phyloP scores from a whole-genome alignment of 2,888 invertebrate species.

The Synergus japonicus region DNA sequence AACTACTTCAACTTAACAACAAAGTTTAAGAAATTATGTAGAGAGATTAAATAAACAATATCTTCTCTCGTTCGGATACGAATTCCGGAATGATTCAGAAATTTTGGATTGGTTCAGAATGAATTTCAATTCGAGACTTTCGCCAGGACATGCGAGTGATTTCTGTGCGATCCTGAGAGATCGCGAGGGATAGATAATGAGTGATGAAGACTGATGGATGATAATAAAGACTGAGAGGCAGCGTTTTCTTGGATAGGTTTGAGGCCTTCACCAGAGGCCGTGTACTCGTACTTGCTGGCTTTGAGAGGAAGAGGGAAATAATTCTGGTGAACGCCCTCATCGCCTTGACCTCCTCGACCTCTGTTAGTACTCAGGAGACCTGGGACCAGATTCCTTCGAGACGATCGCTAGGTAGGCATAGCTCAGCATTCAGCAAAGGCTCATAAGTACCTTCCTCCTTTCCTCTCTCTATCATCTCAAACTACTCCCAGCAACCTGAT shows the following conservation, averaged over 20 bases:
- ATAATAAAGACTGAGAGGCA: constrained; percentile 25
- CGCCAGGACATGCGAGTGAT: neutral
- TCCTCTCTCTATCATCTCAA: constrained; percentile 26
- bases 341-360: constrained; percentile 67
- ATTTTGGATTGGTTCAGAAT: no score
- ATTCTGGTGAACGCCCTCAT: constrained; percentile 69
- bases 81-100: no score
- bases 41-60: neutral
- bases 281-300: constrained; percentile 12
- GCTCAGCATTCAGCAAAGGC: neutral
- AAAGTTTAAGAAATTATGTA: neutral
- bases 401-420: constrained; percentile 35
- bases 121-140: no score
- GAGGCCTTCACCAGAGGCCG: constrained; percentile 12
- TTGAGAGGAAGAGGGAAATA: constrained; percentile 54
- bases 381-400: constrained; percentile 63
- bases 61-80: no score
- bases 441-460: neutral
- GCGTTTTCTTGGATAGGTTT: neutral
- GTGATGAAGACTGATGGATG: constrained; percentile 28
- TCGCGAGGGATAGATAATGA: constrained; percentile 2
- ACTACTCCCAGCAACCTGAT: neutral
- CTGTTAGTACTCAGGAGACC: constrained; percentile 60
- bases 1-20: neutral
- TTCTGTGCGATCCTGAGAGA: neutral